These are phyloP conservation scores for Rhopalosiphum padi DNA, from an alignment of 1,140 invertebrate genomes.

Conservation along the genomic window DNA sequence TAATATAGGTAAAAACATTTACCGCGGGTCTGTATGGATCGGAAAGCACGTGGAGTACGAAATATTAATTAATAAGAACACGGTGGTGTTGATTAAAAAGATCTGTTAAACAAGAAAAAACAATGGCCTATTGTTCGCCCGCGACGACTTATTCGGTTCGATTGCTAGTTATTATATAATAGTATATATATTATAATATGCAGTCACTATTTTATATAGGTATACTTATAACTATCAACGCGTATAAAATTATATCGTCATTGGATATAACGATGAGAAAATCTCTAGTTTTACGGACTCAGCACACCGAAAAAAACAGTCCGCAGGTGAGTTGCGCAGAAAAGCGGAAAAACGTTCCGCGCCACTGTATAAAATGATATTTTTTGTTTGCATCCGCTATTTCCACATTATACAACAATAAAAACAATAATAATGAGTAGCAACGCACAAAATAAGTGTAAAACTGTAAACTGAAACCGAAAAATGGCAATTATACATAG, in stretches of 20 bases:
- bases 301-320: not conserved
- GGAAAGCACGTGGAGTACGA: not conserved
- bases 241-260: not conserved
- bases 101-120: constrained; percentile 18
- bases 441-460: not conserved
- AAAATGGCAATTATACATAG: constrained; percentile 5
- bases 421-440: not conserved
- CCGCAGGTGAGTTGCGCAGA: not conserved
- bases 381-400: not conserved
- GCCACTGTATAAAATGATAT: not conserved
- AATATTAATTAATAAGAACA: constrained; percentile 48
- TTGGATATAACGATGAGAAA: constrained; percentile 19
- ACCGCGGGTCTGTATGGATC: not conserved
- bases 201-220: not conserved
- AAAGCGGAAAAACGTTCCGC: constrained; percentile 12
- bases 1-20: not conserved
- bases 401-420: not conserved
- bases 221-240: not conserved
- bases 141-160: not conserved
- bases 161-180: constrained; percentile 13
- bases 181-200: not conserved
- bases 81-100: constrained; percentile 46
- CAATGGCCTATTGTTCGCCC: constrained; percentile 40
- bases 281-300: not conserved
- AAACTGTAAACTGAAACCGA: not conserved